Conservation (phyloP, 2,113 vertebrate species). For the Carlito syrichta region DNA sequence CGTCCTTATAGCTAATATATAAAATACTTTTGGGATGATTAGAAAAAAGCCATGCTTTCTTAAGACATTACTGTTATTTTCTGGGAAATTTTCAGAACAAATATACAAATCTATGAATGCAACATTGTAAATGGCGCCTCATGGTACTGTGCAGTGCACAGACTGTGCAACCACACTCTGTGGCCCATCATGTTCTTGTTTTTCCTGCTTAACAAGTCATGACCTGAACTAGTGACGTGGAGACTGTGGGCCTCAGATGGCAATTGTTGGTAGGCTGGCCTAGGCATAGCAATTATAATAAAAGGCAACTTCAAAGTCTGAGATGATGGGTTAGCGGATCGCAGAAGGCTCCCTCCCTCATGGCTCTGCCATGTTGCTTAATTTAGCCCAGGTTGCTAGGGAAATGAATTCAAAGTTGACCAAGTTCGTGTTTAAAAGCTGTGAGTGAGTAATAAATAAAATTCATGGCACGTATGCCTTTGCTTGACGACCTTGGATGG, state of each 20-base stretch:
- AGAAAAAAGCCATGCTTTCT: background rate
- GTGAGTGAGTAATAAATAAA: constrained; percentile 40
- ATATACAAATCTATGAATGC: background rate
- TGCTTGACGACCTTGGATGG: background rate
- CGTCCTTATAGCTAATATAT: background rate
- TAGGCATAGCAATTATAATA: constrained; percentile 38
- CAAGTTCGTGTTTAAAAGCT: constrained; percentile 19
- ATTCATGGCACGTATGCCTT: constrained; percentile 5
- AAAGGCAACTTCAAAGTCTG: constrained; percentile 56
- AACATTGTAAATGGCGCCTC: background rate
- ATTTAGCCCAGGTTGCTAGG: constrained; percentile 47
- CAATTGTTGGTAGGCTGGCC: background rate
- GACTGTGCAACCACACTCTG: background rate
- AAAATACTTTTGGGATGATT: background rate
- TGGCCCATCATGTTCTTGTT: constrained; percentile 1
- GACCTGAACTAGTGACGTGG: constrained; percentile 39
- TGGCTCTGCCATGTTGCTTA: background rate
- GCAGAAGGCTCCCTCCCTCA: constrained; percentile 1
- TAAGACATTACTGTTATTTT: background rate
- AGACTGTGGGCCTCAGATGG: background rate
- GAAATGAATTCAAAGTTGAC: constrained; percentile 50
- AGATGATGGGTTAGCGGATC: constrained; percentile 37
- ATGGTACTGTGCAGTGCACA: background rate
- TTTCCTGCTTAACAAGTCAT: constrained; percentile 59
- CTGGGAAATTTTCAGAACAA: background rate